Percentiles rank a stretch among this genome's conserved stretches.
These are phyloP conservation scores for Odontamblyopus rebecca DNA, from an alignment of 2,797 vertebrate genomes.

Conservation along the genomic window DNA sequence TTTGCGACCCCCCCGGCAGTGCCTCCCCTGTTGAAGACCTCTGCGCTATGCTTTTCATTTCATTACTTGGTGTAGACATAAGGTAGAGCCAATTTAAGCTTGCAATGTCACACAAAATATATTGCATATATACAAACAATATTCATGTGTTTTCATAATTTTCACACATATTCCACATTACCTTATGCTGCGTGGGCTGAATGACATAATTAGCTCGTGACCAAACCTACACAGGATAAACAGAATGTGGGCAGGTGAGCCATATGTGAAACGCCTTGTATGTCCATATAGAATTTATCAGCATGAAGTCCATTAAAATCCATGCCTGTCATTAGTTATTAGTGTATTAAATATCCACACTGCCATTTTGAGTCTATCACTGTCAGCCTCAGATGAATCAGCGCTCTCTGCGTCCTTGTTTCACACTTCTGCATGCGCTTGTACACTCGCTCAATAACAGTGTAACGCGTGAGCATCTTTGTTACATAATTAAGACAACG, in stretches of 20 bases:
- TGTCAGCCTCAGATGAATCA: constrained; percentile 52
- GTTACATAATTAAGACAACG: constrained; percentile 22
- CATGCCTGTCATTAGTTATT: constrained; percentile 16
- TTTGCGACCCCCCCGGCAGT: no score
- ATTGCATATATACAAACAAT: not conserved
- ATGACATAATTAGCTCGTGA: constrained; percentile 6
- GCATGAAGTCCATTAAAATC: constrained; percentile 20
- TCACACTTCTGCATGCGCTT: constrained; percentile 37
- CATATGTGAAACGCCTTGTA: not conserved
- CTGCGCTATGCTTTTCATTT: no score
- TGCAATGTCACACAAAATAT: not conserved
- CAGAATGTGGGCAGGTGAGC: constrained; percentile 3
- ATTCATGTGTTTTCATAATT: not conserved
- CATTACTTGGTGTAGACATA: no score
- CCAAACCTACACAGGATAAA: constrained; percentile 10
- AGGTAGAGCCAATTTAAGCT: no score
- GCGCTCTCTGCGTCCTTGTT: constrained; percentile 34
- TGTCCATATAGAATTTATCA: constrained; percentile 3
- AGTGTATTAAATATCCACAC: constrained; percentile 28
- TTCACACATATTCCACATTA: constrained; percentile 1
- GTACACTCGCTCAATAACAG: constrained; percentile 30
- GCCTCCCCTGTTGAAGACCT: no score
- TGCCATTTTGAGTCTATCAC: constrained; percentile 34
- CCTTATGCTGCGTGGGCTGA: not conserved
- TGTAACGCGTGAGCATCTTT: constrained; percentile 18